Percentiles rank a stretch among this genome's conserved stretches.
Evolutionary conservation across 2,888 invertebrate species (phyloP).

Genomic region (Xiphydria camelus): DNA sequence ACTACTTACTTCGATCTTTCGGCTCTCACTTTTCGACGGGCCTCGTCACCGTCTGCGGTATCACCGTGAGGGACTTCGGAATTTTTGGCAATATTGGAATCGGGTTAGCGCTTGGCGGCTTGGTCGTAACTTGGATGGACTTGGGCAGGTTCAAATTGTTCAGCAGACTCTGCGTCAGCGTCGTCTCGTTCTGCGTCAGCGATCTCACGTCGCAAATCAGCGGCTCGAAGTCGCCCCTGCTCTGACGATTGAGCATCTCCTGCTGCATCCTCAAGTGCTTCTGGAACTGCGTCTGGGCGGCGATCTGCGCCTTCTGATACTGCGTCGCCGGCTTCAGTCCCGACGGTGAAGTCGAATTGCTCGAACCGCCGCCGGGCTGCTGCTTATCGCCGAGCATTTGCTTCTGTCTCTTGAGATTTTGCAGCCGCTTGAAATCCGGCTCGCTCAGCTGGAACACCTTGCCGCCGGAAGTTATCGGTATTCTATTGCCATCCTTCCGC

Average conservation of each 20-base stretch:
- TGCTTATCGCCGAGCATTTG: constrained; percentile 55
- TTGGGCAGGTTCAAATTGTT: constrained; percentile 53
- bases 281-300: constrained; percentile 48
- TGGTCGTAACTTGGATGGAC: constrained; percentile 53
- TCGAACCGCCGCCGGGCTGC: constrained; percentile 16
- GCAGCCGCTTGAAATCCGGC: constrained; percentile 74
- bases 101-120: constrained; percentile 44
- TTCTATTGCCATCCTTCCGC: constrained; percentile 63
- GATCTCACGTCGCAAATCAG: constrained; percentile 54
- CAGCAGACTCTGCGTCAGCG: constrained; percentile 49
- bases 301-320: constrained; percentile 41
- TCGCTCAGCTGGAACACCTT: constrained; percentile 78
- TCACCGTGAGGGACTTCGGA: constrained; percentile 80
- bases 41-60: constrained; percentile 66
- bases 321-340: constrained; percentile 21
- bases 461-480: constrained; percentile 78
- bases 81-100: constrained; percentile 72
- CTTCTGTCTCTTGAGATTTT: constrained; percentile 59
- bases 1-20: too few species aligned
- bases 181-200: constrained; percentile 43
- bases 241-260: constrained; percentile 53
- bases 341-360: not conserved
- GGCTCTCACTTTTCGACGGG: constrained; percentile 47
- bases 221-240: constrained; percentile 53
- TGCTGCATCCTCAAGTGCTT: constrained; percentile 53